Evolutionary conservation across 2,113 vertebrate species (phyloP).

Genomic region (Gopherus evgoodei): DNA sequence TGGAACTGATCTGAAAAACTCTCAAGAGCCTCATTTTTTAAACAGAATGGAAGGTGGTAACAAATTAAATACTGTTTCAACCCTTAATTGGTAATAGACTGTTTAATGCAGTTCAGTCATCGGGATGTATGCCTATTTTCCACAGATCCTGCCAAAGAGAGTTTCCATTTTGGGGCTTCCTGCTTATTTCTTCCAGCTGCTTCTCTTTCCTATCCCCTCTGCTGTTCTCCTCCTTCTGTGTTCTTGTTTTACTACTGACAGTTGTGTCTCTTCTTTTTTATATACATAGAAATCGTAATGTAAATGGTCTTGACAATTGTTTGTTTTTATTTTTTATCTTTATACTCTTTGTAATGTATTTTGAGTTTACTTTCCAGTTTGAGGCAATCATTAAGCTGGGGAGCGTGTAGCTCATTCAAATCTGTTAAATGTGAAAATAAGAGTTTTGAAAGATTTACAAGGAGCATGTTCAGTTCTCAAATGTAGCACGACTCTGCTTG

Average conservation of each 20-base stretch:
- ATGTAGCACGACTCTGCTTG: neutral
- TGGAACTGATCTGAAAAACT: neutral
- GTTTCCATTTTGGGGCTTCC: constrained; percentile 67
- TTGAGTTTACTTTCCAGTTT: constrained; percentile 35
- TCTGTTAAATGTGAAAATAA: constrained; percentile 31
- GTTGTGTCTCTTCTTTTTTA: constrained; percentile 1
- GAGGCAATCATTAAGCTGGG: neutral
- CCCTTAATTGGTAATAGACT: constrained; percentile 37
- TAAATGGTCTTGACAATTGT: constrained; percentile 64
- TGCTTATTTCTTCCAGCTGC: constrained; percentile 76
- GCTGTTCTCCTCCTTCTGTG: constrained; percentile 68
- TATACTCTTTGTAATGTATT: neutral
- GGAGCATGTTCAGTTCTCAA: neutral
- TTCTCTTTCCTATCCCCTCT: constrained; percentile 70
- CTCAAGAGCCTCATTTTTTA: neutral
- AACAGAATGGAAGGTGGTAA: constrained; percentile 12
- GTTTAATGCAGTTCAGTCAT: constrained; percentile 45
- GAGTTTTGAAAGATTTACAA: neutral
- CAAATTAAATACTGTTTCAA: constrained; percentile 15
- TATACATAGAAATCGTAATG: constrained; percentile 56
- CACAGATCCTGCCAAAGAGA: constrained; percentile 65
- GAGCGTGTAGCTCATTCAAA: neutral
- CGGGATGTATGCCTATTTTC: constrained; percentile 60
- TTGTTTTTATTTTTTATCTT: constrained; percentile 62
- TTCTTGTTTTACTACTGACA: constrained; percentile 57